Conservation (phyloP, 2,797 vertebrate genomes). For the Arctocebus calabarensis region DNA sequence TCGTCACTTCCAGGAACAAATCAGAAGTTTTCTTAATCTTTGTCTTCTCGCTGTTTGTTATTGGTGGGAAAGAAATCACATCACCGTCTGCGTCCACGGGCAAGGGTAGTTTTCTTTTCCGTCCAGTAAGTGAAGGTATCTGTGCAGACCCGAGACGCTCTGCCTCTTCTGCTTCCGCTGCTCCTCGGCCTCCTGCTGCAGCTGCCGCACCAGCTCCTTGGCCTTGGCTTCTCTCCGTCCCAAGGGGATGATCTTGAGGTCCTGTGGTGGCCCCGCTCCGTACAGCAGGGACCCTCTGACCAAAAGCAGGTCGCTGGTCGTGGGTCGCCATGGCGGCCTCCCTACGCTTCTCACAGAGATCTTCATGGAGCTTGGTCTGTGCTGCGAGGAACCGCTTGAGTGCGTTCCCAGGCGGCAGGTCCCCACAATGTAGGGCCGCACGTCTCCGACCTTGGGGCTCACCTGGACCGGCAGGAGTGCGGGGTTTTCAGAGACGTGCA, state of each 20-base stretch:
- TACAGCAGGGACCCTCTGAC: conserved; percentile 93
- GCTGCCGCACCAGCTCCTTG: conserved; percentile 92
- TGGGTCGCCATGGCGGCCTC: conserved; percentile 96
- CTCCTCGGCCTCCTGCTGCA: conserved; percentile 95
- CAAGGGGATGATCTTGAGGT: conserved; percentile 93
- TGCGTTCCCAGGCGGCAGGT: conserved; percentile 91
- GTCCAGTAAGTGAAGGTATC: conserved; percentile 95
- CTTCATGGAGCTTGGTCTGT: conserved; percentile 98
- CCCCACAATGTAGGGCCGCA: conserved; percentile 95
- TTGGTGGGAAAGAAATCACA: conserved; percentile 97
- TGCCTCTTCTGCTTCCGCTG: conserved; percentile 97
- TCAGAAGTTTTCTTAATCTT: conserved; percentile 96
- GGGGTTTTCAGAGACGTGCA: conserved; percentile 91
- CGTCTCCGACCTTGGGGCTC: conserved; percentile 88
- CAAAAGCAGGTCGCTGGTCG: conserved; percentile 91
- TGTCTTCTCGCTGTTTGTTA: conserved; percentile 98
- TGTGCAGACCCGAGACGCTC: conserved; percentile 96
- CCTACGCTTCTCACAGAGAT: conserved; percentile 95
- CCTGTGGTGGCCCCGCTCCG: conserved; percentile 88
- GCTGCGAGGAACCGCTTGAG: conserved; percentile 93
- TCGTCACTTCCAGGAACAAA: conserved; percentile 96
- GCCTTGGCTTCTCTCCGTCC: conserved; percentile 95
- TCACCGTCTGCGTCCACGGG: conserved; percentile 92
- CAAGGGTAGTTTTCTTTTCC: conserved; percentile 95
- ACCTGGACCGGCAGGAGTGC: conserved; percentile 88